Evolutionary conservation across 2,113 vertebrate genomes (phyloP).

Genomic region (Notothenia coriiceps): DNA sequence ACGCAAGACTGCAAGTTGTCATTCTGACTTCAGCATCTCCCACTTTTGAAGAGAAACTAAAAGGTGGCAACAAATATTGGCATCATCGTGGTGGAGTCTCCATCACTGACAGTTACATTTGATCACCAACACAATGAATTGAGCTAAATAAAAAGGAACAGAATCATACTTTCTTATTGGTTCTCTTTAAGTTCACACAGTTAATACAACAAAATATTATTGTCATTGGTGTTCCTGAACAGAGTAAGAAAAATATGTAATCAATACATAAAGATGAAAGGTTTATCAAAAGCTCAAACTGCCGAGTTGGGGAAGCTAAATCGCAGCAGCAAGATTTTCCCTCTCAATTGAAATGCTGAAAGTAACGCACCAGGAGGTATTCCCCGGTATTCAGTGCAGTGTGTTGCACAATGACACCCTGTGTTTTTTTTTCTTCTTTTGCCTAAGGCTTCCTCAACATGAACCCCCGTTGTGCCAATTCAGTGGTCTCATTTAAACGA

Average conservation of each 20-base stretch:
- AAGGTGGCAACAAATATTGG: neutral
- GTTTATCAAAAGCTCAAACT: slow-evolving; percentile 21
- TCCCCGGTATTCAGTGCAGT: neutral
- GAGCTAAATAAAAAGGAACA: neutral
- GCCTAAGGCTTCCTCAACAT: neutral
- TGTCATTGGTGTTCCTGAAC: slow-evolving; percentile 1
- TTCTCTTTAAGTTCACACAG: neutral
- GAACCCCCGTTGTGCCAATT: neutral
- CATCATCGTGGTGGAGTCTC: neutral
- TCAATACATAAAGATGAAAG: slow-evolving; percentile 19
- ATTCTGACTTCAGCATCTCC: neutral
- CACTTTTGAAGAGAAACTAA: neutral
- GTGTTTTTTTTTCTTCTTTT: neutral
- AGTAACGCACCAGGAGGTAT: neutral
- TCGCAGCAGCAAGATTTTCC: neutral
- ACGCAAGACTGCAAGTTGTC: neutral
- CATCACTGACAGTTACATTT: neutral
- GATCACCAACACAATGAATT: neutral
- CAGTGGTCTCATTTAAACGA: slow-evolving; percentile 49
- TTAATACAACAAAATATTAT: neutral
- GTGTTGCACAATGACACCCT: slow-evolving; percentile 3
- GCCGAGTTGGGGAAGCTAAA: neutral
- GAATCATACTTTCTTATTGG: neutral
- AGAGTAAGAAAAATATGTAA: slow-evolving; percentile 17
- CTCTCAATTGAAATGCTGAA: slow-evolving; percentile 2